A percentile compares a stretch with the other conserved stretches of the same genome.
Evolutionary conservation across 2,113 vertebrate genomes (phyloP).

Genomic region (Malaclemys terrapin): DNA sequence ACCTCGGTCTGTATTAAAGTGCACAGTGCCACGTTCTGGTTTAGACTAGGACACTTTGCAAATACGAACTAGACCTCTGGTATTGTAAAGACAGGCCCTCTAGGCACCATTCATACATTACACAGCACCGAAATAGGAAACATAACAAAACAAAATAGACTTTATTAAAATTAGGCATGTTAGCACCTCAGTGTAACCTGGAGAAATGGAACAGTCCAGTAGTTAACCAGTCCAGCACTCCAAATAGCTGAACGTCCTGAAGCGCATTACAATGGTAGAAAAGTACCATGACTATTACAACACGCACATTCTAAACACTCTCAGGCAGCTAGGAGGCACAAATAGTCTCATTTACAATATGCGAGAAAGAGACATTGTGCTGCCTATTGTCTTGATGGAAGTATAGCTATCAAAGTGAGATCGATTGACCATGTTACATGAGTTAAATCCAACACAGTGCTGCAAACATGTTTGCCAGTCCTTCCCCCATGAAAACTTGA

Average conservation of each 20-base stretch:
- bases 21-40: not conserved
- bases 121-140: not conserved
- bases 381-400: constrained; percentile 40
- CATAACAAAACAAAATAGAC: constrained; percentile 77
- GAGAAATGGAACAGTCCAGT: constrained; percentile 70
- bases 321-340: constrained; percentile 41
- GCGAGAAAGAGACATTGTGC: constrained; percentile 18
- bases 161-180: constrained; percentile 80
- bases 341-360: not conserved
- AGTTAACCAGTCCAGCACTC: constrained; percentile 76
- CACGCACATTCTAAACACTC: constrained; percentile 10
- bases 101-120: not conserved
- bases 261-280: constrained; percentile 72
- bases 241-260: constrained; percentile 67
- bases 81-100: not conserved
- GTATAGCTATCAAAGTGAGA: constrained; percentile 1
- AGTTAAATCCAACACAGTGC: not conserved
- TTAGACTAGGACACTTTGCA: not conserved
- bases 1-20: not conserved
- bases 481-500: not conserved
- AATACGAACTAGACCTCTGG: not conserved
- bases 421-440: constrained; percentile 37
- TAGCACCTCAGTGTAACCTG: constrained; percentile 80
- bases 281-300: constrained; percentile 61
- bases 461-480: constrained; percentile 18